These are phyloP conservation scores for Atethmia centrago DNA, from an alignment of 2,888 invertebrate species.

Conservation along the genomic window DNA sequence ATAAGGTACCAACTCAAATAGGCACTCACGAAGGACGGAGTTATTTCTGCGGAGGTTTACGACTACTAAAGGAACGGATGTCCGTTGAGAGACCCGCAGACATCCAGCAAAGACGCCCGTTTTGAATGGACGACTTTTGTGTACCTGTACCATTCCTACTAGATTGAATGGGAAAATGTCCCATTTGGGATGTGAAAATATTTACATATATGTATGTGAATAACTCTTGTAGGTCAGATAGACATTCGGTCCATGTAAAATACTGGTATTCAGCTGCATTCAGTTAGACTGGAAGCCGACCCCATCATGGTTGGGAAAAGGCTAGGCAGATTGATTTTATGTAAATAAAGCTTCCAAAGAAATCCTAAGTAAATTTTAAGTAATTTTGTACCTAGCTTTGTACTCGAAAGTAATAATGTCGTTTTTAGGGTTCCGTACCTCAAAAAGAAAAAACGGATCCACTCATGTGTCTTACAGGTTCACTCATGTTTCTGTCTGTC, in stretches of 20 bases:
- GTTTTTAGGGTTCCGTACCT: neutral
- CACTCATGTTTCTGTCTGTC: too few relatives aligned
- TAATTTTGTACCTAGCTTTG: neutral
- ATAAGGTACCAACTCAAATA: constrained; percentile 42
- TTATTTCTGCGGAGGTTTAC: constrained; percentile 63
- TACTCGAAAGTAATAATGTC: neutral
- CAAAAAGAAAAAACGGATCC: too few relatives aligned
- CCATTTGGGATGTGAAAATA: constrained; percentile 33
- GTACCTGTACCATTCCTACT: constrained; percentile 47
- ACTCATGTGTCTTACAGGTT: too few relatives aligned
- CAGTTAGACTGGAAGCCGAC: too few relatives aligned
- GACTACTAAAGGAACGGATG: constrained; percentile 59
- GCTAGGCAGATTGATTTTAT: too few relatives aligned
- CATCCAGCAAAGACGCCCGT: constrained; percentile 65
- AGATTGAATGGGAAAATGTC: constrained; percentile 39
- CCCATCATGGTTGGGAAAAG: too few relatives aligned
- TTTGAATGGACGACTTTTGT: constrained; percentile 68
- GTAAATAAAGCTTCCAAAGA: too few relatives aligned
- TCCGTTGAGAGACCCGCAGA: constrained; percentile 63
- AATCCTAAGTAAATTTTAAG: neutral
- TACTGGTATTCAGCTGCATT: too few relatives aligned
- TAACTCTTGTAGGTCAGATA: too few relatives aligned
- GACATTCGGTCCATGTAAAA: too few relatives aligned
- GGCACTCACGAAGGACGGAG: constrained; percentile 35
- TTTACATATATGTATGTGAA: neutral